Evolutionary conservation across 2,113 vertebrate species (phyloP).

Genomic region (Ophiodon elongatus): DNA sequence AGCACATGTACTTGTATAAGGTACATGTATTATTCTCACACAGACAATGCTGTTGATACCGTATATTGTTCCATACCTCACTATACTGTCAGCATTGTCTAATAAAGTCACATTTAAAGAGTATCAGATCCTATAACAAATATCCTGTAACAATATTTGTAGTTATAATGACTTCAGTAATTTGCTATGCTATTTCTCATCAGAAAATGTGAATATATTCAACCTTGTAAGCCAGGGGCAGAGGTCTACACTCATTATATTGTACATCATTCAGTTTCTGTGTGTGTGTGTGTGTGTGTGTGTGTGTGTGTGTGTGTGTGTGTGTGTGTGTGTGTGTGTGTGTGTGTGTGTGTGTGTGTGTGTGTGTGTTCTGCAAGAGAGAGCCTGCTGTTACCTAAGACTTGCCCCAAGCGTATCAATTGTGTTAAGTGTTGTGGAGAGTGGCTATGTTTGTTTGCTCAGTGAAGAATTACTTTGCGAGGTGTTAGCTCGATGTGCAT

Average conservation of each 20-base stretch:
- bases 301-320: neutral
- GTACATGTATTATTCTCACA: neutral
- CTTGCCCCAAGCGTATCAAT: conserved; percentile 44
- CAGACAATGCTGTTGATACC: neutral
- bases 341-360: neutral
- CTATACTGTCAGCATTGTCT: neutral
- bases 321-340: neutral
- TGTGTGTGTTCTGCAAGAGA: neutral
- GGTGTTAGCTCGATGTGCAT: conserved; percentile 61
- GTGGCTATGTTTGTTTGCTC: conserved; percentile 63
- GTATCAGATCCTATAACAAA: conserved; percentile 17
- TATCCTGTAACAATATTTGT: conserved; percentile 12
- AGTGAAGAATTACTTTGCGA: conserved; percentile 61
- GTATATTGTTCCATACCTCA: neutral
- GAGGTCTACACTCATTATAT: conserved; percentile 49
- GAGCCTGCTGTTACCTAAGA: conserved; percentile 39
- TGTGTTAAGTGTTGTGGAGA: conserved; percentile 43
- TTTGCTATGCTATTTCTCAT: conserved; percentile 21
- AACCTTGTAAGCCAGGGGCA: conserved; percentile 45
- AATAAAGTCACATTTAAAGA: conserved; percentile 9
- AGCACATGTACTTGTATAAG: neutral
- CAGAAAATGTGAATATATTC: conserved; percentile 46
- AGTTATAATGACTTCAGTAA: conserved; percentile 27
- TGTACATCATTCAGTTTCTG: conserved; percentile 37
- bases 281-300: conserved; percentile 13